Conservation (phyloP, 2,888 invertebrate genomes). For the Lasioglossum pauxillum region DNA sequence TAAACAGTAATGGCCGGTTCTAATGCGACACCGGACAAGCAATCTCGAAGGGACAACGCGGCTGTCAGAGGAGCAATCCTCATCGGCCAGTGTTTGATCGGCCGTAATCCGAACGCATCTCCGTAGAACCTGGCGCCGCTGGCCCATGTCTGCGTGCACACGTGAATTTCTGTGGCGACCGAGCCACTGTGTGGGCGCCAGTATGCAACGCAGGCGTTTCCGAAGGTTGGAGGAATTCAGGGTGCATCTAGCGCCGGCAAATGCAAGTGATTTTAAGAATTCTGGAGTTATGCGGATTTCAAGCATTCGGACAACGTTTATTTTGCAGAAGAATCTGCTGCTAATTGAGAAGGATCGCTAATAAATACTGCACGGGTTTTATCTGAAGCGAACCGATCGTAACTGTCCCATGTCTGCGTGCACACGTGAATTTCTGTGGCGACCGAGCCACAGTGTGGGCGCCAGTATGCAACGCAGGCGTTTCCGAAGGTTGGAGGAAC, state of each 20-base stretch:
- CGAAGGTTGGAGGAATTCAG: slow-evolving; percentile 57
- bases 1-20: slow-evolving; percentile 8
- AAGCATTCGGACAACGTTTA: neutral
- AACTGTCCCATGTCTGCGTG: slow-evolving; percentile 10
- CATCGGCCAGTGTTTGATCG: slow-evolving; percentile 42
- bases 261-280: no score
- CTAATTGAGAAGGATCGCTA: neutral
- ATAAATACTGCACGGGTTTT: neutral
- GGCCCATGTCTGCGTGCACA: slow-evolving; percentile 1
- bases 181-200: neutral
- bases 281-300: no score
- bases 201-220: neutral
- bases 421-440: slow-evolving; percentile 37
- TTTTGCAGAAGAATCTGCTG: neutral
- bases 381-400: neutral
- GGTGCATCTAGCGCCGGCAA: neutral
- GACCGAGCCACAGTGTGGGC: no score
- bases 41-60: slow-evolving; percentile 19
- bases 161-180: slow-evolving; percentile 41
- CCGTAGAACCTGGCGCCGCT: neutral
- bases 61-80: slow-evolving; percentile 33
- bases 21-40: slow-evolving; percentile 16
- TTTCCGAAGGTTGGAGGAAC: no score
- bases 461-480: slow-evolving; percentile 32
- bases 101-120: slow-evolving; percentile 38